Conservation (phyloP, 2,888 invertebrate genomes). For the Mythimna lalbum region DNA sequence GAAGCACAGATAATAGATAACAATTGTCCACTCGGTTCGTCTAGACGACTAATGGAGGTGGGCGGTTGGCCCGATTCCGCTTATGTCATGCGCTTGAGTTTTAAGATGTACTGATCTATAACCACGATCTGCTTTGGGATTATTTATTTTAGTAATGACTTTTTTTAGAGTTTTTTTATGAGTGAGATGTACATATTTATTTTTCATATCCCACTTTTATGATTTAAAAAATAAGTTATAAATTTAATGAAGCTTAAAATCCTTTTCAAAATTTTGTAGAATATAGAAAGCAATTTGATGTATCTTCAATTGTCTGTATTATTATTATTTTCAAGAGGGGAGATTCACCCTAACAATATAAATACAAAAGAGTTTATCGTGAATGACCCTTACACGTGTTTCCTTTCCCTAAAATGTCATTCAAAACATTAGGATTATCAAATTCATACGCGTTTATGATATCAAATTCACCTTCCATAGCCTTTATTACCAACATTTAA, state of each 20-base stretch:
- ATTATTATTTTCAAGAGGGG: slow-evolving; percentile 42
- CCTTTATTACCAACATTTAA: slow-evolving; percentile 48
- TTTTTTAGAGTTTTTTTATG: not conserved
- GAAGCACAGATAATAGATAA: slow-evolving; percentile 63
- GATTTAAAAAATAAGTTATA: not conserved
- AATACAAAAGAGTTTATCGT: slow-evolving; percentile 50
- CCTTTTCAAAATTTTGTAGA: not conserved
- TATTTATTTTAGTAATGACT: slow-evolving; percentile 36
- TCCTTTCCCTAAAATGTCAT: slow-evolving; percentile 32
- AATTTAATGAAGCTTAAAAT: slow-evolving; percentile 2
- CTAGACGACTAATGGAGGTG: slow-evolving; percentile 81
- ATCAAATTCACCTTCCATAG: slow-evolving; percentile 41
- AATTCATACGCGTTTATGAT: slow-evolving; percentile 55
- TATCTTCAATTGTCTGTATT: slow-evolving; percentile 25
- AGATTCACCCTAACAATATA: slow-evolving; percentile 35
- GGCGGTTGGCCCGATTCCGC: slow-evolving; percentile 81
- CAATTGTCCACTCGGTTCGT: slow-evolving; percentile 72
- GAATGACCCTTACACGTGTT: slow-evolving; percentile 57
- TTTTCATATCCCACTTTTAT: not conserved
- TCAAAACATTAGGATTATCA: slow-evolving; percentile 50
- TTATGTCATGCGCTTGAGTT: slow-evolving; percentile 78
- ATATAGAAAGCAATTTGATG: slow-evolving; percentile 11
- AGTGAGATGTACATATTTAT: not conserved
- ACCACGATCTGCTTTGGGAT: slow-evolving; percentile 36
- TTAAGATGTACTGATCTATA: slow-evolving; percentile 51